A percentile compares a stretch with the other conserved stretches of the same genome.
Evolutionary conservation across 1,140 invertebrate genomes (phyloP).

Genomic region (Papilio xuthus): DNA sequence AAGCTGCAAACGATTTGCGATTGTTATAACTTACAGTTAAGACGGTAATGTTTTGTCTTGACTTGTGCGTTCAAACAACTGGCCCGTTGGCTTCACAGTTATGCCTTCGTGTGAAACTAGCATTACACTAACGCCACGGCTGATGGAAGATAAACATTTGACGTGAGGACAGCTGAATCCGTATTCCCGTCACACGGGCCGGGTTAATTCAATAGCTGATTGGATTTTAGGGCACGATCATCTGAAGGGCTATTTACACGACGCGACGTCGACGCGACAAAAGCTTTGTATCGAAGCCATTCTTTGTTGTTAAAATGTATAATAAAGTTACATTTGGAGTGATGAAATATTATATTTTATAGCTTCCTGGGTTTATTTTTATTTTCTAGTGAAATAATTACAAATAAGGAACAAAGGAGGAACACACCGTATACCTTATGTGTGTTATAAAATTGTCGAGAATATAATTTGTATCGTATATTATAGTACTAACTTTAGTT

Average conservation of each 20-base stretch:
- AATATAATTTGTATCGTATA: too few relatives aligned
- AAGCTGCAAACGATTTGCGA: too few relatives aligned
- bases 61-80: not conserved
- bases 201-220: constrained; percentile 80
- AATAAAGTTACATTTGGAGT: not conserved
- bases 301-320: constrained; percentile 16
- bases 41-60: not conserved
- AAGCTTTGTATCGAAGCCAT: constrained; percentile 21
- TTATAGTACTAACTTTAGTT: too few relatives aligned
- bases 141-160: constrained; percentile 81
- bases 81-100: not conserved
- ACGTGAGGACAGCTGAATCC: constrained; percentile 76
- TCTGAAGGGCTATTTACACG: constrained; percentile 65
- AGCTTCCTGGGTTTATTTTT: not conserved
- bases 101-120: not conserved
- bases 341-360: not conserved
- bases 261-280: constrained; percentile 49
- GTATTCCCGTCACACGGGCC: constrained; percentile 78
- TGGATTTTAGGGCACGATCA: constrained; percentile 76
- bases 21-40: not conserved
- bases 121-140: constrained; percentile 64
- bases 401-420: too few relatives aligned
- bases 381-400: not conserved
- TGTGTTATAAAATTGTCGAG: too few relatives aligned
- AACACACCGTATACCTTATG: too few relatives aligned